Evolutionary conservation across 1,140 invertebrate species (phyloP), one percentile per base, ranked within the genome.

Genomic region (Macrostomum lignano): DNA sequence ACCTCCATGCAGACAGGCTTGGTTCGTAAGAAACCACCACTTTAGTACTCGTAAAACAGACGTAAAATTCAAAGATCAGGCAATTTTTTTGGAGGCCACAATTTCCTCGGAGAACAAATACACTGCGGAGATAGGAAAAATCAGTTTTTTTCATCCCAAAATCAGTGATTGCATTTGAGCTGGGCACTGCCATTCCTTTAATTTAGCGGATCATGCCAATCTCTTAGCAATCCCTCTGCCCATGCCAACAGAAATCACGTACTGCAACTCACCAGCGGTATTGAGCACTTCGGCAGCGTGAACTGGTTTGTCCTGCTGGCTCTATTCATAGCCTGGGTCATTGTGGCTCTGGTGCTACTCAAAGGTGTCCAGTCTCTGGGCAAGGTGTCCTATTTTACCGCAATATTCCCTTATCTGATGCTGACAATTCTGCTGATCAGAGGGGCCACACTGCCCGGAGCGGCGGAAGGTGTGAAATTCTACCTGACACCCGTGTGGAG

Each of bases 281-380:
- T 91, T 39, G 70, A 81, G 40, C 61, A 71, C 39, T 67, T 88
- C 53, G 82, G 82, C 1, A 67, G 71, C 1, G 71, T 91, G 33
- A 77, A 79, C 54, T 74, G 71, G 42, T 71, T 75, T 3, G 57
- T 91, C 19, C 75, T 76, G 0, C 55, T 81, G 3, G 84, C 78
- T 43, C 68, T 88, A 1, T 68, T 79, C 38, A 64, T 75, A 0
- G 77, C 88, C 17, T 88, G 84, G 53, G 60, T 82, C 22, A 62
- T 84, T 19, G 79, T 86, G 34, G 88, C 84, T 51, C 84, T 88
- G 61, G 82, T 78, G 0, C 63, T 91, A 7, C 86, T 79, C 78
- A 88, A 88, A 52, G 81, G 81, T 1, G 77, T 88, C 0, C 66
- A 73, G 36, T 81, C 75, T 51, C 71, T 78, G 14, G 81, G 81